Percentiles rank a stretch among this genome's conserved stretches.
Conservation (phyloP, 1,140 invertebrate species). For the Lordiphosa mommai region DNA sequence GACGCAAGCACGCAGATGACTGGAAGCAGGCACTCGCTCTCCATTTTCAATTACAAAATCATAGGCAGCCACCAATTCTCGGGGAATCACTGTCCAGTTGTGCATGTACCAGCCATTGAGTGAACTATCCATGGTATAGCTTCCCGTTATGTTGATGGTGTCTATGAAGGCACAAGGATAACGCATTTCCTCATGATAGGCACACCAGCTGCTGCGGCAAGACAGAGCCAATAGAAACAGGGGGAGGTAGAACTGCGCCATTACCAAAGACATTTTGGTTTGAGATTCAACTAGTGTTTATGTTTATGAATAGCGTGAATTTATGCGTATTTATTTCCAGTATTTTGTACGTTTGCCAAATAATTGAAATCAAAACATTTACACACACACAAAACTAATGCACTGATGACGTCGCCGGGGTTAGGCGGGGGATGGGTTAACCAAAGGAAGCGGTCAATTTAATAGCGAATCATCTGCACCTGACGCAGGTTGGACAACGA, state of each 20-base stretch:
- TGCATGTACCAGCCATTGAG: constrained; percentile 43
- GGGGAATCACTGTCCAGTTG: constrained; percentile 58
- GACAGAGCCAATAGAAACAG: constrained; percentile 9
- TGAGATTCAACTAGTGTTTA: constrained; percentile 23
- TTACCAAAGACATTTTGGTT: constrained; percentile 19
- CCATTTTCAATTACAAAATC: constrained; percentile 70
- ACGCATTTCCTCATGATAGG: constrained; percentile 47
- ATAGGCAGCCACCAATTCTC: constrained; percentile 55
- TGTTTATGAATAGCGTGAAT: constrained; percentile 35
- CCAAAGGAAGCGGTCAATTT: constrained; percentile 2
- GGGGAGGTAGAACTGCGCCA: constrained; percentile 27
- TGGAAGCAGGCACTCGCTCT: constrained; percentile 35
- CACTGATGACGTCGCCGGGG: constrained; percentile 24
- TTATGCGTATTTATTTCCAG: constrained; percentile 47
- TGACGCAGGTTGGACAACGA: constrained; percentile 44
- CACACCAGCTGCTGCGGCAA: neutral
- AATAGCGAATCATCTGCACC: constrained; percentile 40
- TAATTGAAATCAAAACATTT: constrained; percentile 22
- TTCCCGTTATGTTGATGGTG: constrained; percentile 62
- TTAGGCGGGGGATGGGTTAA: constrained; percentile 2
- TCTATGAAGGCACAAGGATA: constrained; percentile 76
- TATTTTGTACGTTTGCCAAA: constrained; percentile 16
- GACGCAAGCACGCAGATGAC: constrained; percentile 62
- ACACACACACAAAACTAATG: constrained; percentile 12
- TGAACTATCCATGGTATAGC: constrained; percentile 25